Percentiles rank a stretch among this genome's conserved stretches.
These are phyloP conservation scores for Sula dactylatra DNA, from an alignment of 2,113 vertebrate genomes.

Conservation along the genomic window DNA sequence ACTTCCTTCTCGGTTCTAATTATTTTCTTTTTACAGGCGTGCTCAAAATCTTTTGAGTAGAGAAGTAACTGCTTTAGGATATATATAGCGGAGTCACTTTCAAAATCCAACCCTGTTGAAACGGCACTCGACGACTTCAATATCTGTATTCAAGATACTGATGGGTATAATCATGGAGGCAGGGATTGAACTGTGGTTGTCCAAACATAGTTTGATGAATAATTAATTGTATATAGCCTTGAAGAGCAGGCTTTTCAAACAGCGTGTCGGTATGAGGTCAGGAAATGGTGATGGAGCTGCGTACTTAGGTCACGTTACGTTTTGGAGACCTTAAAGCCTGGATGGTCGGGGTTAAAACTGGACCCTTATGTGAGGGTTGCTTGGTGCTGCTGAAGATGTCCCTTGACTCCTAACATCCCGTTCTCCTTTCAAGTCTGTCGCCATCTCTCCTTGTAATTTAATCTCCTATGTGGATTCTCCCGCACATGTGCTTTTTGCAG, in stretches of 20 bases:
- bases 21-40: not conserved
- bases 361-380: not conserved
- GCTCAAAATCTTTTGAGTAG: not conserved
- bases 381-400: not conserved
- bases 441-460: not conserved
- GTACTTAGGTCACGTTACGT: not conserved
- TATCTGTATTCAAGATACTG: not conserved
- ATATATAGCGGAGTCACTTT: not conserved
- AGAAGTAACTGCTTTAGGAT: not conserved
- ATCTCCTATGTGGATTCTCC: not conserved
- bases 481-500: rapidly evolving
- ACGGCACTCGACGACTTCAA: not conserved
- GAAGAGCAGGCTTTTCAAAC: not conserved
- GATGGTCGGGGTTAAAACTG: not conserved
- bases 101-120: not conserved
- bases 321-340: not conserved
- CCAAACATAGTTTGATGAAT: conserved; percentile 34
- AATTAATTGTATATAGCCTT: not conserved
- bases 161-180: not conserved
- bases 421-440: not conserved
- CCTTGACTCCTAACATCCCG: not conserved
- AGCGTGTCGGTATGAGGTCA: not conserved
- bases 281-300: not conserved
- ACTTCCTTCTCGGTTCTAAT: not conserved
- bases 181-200: not conserved